Base-by-base conservation (phyloP, 1,140 invertebrate species). In the Drosophila melanogaster region DNA sequence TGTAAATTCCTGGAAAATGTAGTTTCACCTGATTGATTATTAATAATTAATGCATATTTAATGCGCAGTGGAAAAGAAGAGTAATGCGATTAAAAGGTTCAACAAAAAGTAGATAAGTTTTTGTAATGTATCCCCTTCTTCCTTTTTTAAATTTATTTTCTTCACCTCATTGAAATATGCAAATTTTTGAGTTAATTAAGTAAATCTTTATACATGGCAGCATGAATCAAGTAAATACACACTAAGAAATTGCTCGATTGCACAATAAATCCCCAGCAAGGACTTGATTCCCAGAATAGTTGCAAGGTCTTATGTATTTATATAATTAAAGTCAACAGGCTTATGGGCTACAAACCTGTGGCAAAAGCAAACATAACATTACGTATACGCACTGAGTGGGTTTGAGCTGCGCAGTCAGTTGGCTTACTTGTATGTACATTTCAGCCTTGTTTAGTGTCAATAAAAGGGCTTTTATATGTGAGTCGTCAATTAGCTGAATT, bases 401-500 rank as follows among this genome's bases (percentile, higher is more conserved):
- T 50, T 26, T 50, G 33, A 17, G 30, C 30, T 30, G 30, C 30
- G 26, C 26, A 30, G 26, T 30, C 26, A 30, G 58, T 15, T 67
- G 47, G 61, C 65, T 65, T 55, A 12, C 15, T 4, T 24, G n/a
- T n/a, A n/a, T 15, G 60, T 44, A 55, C 37, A 19, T 59, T 62
- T 33, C 5, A 17, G 24, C 55, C 37, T 41, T 41, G 54, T 70
- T 57, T 70, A 70, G 66, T 70, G 64, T 19, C 64, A 57, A 70
- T 70, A 56, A 70, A 70, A 49, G 37, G 43, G n/a, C 43, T 24
- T 51, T 56, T 47, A 69, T 47, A 30, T 41, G 50, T 30, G 43
- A 47, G 65, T 40, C 26, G 19, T 26, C 64, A 70, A 70, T 70
- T 70, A 70, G 51, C 64, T 57, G 26, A 57, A 57, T 70, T 70